phyloP scores from a whole-genome alignment of 2,113 vertebrate genomes.

The Eudorcas thomsonii region DNA sequence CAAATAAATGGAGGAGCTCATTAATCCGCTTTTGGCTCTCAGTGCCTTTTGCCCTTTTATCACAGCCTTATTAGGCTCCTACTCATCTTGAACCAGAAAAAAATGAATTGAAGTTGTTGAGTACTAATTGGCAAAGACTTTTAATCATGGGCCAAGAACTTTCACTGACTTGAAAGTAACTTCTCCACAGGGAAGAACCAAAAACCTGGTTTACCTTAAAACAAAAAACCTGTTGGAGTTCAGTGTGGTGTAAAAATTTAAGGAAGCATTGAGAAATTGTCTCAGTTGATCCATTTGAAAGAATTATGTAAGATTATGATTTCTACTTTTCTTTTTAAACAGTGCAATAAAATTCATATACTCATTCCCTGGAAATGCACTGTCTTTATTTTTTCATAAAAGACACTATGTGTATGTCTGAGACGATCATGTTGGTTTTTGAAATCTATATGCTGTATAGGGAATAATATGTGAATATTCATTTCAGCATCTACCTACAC shows the following conservation, averaged over 20 bases:
- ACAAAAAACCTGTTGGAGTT: conserved; percentile 77
- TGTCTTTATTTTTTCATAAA: background rate
- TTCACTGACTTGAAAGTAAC: conserved; percentile 90
- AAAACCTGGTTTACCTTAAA: conserved; percentile 83
- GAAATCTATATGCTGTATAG: background rate
- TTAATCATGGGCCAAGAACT: conserved; percentile 86
- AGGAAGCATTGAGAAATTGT: conserved; percentile 41
- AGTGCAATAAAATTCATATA: background rate
- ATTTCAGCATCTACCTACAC: background rate
- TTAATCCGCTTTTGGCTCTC: conserved; percentile 88
- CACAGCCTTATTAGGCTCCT: conserved; percentile 90
- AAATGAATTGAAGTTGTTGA: conserved; percentile 87
- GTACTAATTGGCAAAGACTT: conserved; percentile 90
- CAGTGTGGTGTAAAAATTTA: conserved; percentile 33
- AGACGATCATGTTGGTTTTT: background rate
- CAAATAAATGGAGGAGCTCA: conserved; percentile 89
- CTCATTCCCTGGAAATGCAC: background rate
- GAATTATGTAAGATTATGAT: conserved; percentile 35
- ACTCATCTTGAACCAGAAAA: conserved; percentile 87
- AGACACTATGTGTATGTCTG: background rate
- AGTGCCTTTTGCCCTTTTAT: conserved; percentile 92
- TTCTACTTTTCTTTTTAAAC: background rate
- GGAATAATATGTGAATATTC: background rate
- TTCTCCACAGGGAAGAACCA: conserved; percentile 82
- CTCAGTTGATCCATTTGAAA: conserved; percentile 38